Evolutionary conservation across 2,113 vertebrate species (phyloP), one percentile per base, ranked within the genome.

Genomic region (Meleagris gallopavo): DNA sequence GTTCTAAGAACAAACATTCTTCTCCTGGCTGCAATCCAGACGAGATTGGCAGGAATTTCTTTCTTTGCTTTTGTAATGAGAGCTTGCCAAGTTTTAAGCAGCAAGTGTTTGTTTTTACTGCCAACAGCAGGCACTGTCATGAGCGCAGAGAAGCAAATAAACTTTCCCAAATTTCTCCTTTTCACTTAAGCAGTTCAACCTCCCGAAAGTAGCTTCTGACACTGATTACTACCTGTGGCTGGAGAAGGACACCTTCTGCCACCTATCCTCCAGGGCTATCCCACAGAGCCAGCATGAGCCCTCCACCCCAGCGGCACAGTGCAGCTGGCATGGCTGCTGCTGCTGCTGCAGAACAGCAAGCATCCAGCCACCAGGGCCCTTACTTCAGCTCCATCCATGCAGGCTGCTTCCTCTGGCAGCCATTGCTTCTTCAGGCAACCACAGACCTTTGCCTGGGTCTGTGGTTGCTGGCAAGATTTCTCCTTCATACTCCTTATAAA

Each of bases 351-450:
- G 30, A 72, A 50, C 43, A 58, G 10, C 20, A 30, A 80, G 54
- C n/a, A 34, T 32, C 54, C 57, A 43, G 41, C 6, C 55, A 24
- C 27, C 1, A 1, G 50, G 41, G 45, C 4, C 45, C 41, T 41
- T 6, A 2, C 34, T 40, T 29, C 60, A 1, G 2, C 52, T 46
- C n/a, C 36, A 25, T 8, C 41, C 1, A 0, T 50, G 43, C 5
- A 43, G 74, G 40, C 50, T 2, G 0, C n/a, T 82, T 85, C 13
- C 57, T 82, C 50, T 36, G 74, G 27, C 40, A 69, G 9, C 32
- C 55, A 36, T 13, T 70, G 27, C 18, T 64, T 67, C 3, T 46
- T 87, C 10, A 7, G n/a, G 25, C 41, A n/a, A 7, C 38, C 30
- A 32, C 16, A 38, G 62, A 55, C 24, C 34, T 88, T 27, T 71